Base-by-base conservation (phyloP, 2,888 invertebrate species). In the Rotaria socialis region DNA sequence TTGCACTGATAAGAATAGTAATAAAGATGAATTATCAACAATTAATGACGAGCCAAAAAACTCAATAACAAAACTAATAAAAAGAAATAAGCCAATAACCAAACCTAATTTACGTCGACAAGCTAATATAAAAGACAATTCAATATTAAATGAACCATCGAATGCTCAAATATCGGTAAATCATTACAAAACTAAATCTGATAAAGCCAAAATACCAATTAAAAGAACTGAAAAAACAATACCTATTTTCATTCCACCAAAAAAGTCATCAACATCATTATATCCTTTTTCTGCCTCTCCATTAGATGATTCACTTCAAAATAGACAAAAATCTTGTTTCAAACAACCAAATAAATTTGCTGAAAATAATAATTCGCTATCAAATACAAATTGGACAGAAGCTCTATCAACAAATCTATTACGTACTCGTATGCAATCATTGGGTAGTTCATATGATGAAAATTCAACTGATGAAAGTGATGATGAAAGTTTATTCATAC, bases 401-500 rank as follows among this genome's bases (percentile, higher is more conserved):
- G 5, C 67, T 1, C 1, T 6, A 35, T 2, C 35, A 35, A 6
- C 4, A 35, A 19, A 19, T 35, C 35, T 24, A 19, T 1, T 14
- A n/a, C 47, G 47, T 47, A n/a, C n/a, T 47, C 47, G 1, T 80
- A 4, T 10, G 8, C 80, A 80, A 41, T 80, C 80, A 80, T 47
- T 47, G 47, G 5, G 4, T 43, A 80, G 47, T 80, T 80, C n/a
- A 80, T 24, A 80, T 47, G 43, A 80, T 80, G 47, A 43, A 80
- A 4, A 47, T 24, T 80, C 80, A 24, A 47, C 22, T 47, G 80
- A 80, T 47, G 80, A 80, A 35, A 67, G 67, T 67, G 35, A 47
- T 24, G 47, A 80, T 47, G 80, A 80, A 35, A 67, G 67, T 67
- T 67, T 67, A 35, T 67, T 67, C 14, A 67, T 67, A 67, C 14